Percentiles rank a stretch among this genome's conserved stretches.
Conservation (phyloP, 2,113 vertebrate species). For the Columba livia region DNA sequence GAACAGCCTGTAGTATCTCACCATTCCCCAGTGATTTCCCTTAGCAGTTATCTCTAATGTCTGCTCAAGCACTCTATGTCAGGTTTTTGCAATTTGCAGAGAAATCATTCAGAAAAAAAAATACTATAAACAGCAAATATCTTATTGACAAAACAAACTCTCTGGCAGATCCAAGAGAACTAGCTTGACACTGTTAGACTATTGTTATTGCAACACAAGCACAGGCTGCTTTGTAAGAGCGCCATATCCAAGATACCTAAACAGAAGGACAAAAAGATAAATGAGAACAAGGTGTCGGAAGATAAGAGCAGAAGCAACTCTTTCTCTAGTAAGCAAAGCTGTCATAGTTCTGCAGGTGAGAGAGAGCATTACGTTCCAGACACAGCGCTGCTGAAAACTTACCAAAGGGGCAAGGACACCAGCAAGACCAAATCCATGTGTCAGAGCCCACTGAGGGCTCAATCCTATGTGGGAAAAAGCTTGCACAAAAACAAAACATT, state of each 20-base stretch:
- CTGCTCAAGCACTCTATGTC: background rate
- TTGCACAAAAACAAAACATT: background rate
- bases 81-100: background rate
- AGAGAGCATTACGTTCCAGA: background rate
- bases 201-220: background rate
- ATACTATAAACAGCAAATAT: background rate
- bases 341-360: background rate
- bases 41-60: constrained; percentile 15
- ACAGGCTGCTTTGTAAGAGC: constrained; percentile 11
- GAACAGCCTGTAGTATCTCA: background rate
- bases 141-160: constrained; percentile 30
- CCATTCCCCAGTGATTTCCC: background rate
- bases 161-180: background rate
- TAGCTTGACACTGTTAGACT: background rate
- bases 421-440: background rate
- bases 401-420: background rate
- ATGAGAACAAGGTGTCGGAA: background rate
- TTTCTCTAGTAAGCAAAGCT: background rate
- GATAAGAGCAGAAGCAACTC: background rate
- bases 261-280: constrained; percentile 9
- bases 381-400: background rate
- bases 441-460: background rate
- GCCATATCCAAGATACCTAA: background rate
- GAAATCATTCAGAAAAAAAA: background rate
- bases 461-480: background rate